Evolutionary conservation across 1,140 invertebrate species (phyloP).

Genomic region (Diorhabda elongata): DNA sequence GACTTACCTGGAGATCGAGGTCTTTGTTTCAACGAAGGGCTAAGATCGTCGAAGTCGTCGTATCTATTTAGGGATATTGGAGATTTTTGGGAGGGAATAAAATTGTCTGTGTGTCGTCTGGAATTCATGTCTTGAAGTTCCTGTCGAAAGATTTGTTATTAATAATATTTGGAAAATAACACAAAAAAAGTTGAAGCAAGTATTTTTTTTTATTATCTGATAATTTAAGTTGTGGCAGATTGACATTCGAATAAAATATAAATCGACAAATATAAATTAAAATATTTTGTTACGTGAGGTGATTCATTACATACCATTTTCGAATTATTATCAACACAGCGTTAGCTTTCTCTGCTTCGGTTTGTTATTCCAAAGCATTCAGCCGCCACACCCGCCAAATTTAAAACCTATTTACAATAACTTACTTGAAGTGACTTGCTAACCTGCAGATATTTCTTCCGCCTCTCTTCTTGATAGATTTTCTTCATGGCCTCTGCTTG

Average conservation of each 20-base stretch:
- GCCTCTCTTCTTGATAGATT: conserved; percentile 81
- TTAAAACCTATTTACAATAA: conserved; percentile 24
- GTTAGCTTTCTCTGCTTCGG: neutral
- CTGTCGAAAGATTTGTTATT: conserved; percentile 37
- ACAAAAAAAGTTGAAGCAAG: too few species aligned
- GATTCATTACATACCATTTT: too few species aligned
- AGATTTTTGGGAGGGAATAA: conserved; percentile 88
- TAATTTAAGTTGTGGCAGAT: too few species aligned
- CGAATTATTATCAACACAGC: neutral
- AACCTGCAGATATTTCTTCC: conserved; percentile 79
- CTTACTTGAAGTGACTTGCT: conserved; percentile 41
- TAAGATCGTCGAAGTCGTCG: conserved; percentile 74
- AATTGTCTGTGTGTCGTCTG: conserved; percentile 84
- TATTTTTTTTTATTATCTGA: too few species aligned
- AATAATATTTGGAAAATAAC: too few species aligned
- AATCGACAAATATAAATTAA: too few species aligned
- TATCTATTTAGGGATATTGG: conserved; percentile 89
- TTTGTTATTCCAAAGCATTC: conserved; percentile 7
- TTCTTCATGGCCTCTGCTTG: conserved; percentile 87
- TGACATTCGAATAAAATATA: too few species aligned
- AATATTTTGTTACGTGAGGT: too few species aligned
- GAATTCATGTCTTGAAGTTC: conserved; percentile 89
- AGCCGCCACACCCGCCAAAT: conserved; percentile 21
- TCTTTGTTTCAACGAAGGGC: conserved; percentile 49
- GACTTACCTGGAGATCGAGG: conserved; percentile 42